Percentiles rank a stretch among this genome's conserved stretches.
phyloP scores from a whole-genome alignment of 2,113 vertebrate genomes.

The Balaenoptera acutorostrata region DNA sequence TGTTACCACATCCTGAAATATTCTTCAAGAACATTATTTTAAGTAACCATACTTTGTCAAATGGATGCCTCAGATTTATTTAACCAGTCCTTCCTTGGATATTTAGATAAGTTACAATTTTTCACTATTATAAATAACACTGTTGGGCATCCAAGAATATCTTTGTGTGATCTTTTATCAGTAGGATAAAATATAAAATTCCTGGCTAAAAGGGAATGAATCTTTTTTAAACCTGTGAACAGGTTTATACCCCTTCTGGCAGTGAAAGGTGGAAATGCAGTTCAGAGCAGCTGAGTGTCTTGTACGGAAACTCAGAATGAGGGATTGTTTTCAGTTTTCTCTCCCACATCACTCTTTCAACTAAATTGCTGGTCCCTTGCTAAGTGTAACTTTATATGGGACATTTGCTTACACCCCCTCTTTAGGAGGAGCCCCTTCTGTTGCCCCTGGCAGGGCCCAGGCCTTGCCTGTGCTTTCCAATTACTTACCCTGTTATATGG shows the following conservation, averaged over 20 bases:
- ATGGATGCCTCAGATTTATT: background rate
- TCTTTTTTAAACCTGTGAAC: background rate
- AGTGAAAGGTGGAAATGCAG: background rate
- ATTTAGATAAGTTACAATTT: background rate
- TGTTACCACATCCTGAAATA: background rate
- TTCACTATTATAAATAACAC: background rate
- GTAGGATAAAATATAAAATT: background rate
- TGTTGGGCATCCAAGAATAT: background rate
- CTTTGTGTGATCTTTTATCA: background rate
- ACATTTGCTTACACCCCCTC: background rate
- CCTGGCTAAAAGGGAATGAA: background rate
- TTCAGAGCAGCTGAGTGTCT: background rate
- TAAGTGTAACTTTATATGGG: background rate
- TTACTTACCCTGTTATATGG: background rate
- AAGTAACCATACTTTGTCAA: background rate
- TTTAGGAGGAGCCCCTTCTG: background rate
- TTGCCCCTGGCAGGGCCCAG: background rate
- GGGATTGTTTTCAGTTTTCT: background rate
- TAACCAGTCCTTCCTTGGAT: background rate
- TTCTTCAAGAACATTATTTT: conserved; percentile 15
- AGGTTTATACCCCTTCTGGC: background rate
- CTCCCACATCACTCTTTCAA: background rate
- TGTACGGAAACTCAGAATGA: background rate
- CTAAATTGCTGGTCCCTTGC: background rate
- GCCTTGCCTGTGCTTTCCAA: background rate